Conservation (phyloP, 1,140 invertebrate species). For the Telenomus remus region DNA sequence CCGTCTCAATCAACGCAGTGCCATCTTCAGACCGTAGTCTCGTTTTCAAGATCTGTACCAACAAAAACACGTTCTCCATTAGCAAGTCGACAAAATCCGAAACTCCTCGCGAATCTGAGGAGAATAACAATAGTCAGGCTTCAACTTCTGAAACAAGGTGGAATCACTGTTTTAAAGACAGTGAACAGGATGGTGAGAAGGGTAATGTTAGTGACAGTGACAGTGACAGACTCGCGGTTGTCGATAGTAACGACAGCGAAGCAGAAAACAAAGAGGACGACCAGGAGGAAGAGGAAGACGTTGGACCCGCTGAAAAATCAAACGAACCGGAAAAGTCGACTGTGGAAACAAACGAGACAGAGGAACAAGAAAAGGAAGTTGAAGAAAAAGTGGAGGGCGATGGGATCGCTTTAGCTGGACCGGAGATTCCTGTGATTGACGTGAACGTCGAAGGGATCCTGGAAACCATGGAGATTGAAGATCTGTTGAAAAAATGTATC, state of each 20-base stretch:
- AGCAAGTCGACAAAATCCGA: constrained; percentile 47
- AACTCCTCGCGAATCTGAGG: constrained; percentile 62
- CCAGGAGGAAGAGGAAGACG: constrained; percentile 19
- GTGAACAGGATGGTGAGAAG: constrained; percentile 27
- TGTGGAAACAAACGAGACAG: constrained; percentile 22
- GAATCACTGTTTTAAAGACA: constrained; percentile 46
- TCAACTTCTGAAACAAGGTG: constrained; percentile 57
- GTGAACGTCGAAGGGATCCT: constrained; percentile 83
- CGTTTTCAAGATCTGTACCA: constrained; percentile 73
- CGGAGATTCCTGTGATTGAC: constrained; percentile 81
- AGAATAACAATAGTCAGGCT: constrained; percentile 68
- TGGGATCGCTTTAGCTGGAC: constrained; percentile 75
- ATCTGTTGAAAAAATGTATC: constrained; percentile 84
- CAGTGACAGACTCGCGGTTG: constrained; percentile 63
- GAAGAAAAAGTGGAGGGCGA: constrained; percentile 47
- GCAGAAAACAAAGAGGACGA: constrained; percentile 28
- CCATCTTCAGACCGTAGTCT: constrained; percentile 68
- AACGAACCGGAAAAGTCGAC: constrained; percentile 3
- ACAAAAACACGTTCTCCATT: constrained; percentile 71
- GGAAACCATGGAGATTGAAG: constrained; percentile 82
- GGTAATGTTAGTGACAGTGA: constrained; percentile 61
- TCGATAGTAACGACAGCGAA: constrained; percentile 55
- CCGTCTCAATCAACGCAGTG: constrained; percentile 61
- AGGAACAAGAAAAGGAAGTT: constrained; percentile 28
- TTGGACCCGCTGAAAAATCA: background rate